Evolutionary conservation across 2,888 invertebrate genomes (phyloP), one percentile per base, ranked within the genome.

Genomic region (Trachelus iudaicus): DNA sequence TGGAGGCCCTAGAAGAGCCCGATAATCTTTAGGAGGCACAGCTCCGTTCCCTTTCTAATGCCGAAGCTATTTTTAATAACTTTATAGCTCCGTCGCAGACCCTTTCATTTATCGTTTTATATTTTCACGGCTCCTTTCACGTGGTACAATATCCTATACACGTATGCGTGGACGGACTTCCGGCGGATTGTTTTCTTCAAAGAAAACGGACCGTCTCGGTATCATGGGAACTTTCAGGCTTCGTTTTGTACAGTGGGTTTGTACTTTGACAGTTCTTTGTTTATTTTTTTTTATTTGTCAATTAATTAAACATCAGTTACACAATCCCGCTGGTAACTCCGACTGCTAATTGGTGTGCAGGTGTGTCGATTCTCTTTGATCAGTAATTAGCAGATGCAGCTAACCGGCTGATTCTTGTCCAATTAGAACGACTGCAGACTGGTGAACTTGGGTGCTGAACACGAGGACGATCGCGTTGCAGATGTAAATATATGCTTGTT

Each of bases 331-430:
- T 23, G 56, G 56, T 56, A 23, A 9, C 23, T 23, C 23, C 23
- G 23, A 6, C 23, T 23, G 56, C 56, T 56, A 56, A 56, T 56
- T 56, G 56, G 56, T 9, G 9, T 23, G 23, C 56, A 56, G 23
- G 56, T 56, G 56, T 23, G 76, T 81, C 79, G 75, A 78, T 82
- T 84, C 81, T 78, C 84, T 83, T 84, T 83, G 85, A 85, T 86
- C 83, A 82, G 83, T 85, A 87, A 87, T 88, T 87, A 86, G 84
- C 79, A 74, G 71, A 79, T 81, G 78, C 78, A 79, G 75, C 74
- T 35, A 71, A 69, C 79, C 73, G 77, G 73, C 79, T 73, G 75
- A 79, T 84, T 85, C 84, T 82, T 84, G 85, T 88, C 83, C 87
- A 86, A 87, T 87, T 88, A 88, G 82, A 82, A 82, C 84, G 9